Evolutionary conservation across 1,140 invertebrate genomes (phyloP).

Genomic region (Caerostris extrusa): DNA sequence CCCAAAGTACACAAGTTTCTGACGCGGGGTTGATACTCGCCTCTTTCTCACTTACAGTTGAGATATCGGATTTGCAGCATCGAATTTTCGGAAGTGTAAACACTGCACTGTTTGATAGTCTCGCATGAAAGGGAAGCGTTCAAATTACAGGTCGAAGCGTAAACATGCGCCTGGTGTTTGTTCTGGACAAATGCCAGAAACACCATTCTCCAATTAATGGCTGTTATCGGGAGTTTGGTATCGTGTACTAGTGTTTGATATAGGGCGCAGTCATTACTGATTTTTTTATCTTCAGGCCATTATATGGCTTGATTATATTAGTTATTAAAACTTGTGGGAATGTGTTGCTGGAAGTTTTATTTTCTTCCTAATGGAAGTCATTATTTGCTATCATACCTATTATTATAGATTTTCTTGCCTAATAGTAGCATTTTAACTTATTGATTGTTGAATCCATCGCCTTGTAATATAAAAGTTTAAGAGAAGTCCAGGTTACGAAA

Average conservation of each 20-base stretch:
- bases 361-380: too few relatives aligned
- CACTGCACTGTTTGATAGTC: not conserved
- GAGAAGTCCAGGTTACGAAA: too few relatives aligned
- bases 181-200: conserved; percentile 38
- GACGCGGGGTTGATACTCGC: not conserved
- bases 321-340: too few relatives aligned
- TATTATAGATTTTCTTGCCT: too few relatives aligned
- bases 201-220: not conserved
- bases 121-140: not conserved
- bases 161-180: conserved; percentile 36
- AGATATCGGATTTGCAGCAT: not conserved
- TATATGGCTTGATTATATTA: not conserved
- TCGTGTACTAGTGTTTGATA: not conserved
- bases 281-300: not conserved
- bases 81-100: conserved; percentile 53
- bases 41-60: not conserved
- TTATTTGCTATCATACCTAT: too few relatives aligned
- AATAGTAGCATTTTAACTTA: too few relatives aligned
- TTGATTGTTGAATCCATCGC: too few relatives aligned
- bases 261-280: not conserved
- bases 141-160: conserved; percentile 22
- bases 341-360: too few relatives aligned
- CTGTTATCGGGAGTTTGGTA: not conserved
- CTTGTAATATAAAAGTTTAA: too few relatives aligned
- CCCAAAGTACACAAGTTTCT: not conserved